phyloP scores from a whole-genome alignment of 2,113 vertebrate genomes.

The Laticauda laticaudata region DNA sequence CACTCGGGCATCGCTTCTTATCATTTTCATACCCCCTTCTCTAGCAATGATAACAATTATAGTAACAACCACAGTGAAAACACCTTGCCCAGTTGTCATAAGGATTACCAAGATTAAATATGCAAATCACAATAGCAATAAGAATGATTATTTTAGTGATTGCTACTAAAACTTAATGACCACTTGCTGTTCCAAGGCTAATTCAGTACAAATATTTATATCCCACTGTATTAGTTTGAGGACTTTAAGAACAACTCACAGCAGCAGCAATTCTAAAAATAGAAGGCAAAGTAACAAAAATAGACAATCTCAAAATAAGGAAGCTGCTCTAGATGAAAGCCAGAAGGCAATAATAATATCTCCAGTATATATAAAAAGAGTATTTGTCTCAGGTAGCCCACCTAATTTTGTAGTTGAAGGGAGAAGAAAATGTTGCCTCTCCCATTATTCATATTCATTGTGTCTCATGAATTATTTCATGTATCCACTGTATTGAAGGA shows the following conservation, averaged over 20 bases:
- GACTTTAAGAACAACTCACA: background rate
- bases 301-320: background rate
- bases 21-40: background rate
- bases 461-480: background rate
- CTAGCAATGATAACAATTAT: background rate
- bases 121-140: slow-evolving; percentile 4
- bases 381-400: background rate
- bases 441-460: background rate
- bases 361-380: background rate
- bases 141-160: background rate
- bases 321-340: background rate
- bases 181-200: background rate
- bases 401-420: background rate
- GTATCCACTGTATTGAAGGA: background rate
- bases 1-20: background rate
- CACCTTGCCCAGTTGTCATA: background rate
- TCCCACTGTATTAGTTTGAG: slow-evolving; percentile 7
- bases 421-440: background rate
- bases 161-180: background rate
- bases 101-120: background rate
- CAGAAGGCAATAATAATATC: background rate
- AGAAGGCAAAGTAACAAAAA: background rate
- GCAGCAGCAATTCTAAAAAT: background rate
- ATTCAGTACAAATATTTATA: slow-evolving; percentile 16
- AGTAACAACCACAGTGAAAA: background rate